Evolutionary conservation across 2,797 vertebrate species (phyloP).

Genomic region (Microctenopoma lineatum): DNA sequence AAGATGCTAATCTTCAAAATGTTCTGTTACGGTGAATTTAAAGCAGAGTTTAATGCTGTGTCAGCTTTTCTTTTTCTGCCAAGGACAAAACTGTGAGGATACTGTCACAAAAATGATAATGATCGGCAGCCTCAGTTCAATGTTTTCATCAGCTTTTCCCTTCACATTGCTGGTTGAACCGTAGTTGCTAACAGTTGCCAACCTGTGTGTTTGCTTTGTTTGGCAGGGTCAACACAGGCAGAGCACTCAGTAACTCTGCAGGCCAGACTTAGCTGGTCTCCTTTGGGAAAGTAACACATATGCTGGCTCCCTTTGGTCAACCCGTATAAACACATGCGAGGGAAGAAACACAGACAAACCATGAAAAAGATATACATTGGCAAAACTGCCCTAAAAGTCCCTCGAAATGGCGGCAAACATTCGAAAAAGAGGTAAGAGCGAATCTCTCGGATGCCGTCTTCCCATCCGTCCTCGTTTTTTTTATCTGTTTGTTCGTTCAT

Average conservation of each 20-base stretch:
- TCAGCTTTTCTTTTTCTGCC: conserved; percentile 18
- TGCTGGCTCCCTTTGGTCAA: conserved; percentile 63
- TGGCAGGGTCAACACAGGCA: conserved; percentile 79
- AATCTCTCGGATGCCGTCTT: conserved; percentile 38
- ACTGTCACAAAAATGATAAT: conserved; percentile 24
- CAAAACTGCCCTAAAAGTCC: conserved; percentile 86
- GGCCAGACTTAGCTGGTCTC: conserved; percentile 73
- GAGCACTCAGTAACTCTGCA: conserved; percentile 65
- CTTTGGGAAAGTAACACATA: conserved; percentile 64
- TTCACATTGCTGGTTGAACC: conserved; percentile 17
- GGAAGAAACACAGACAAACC: conserved; percentile 81
- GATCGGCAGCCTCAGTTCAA: conserved; percentile 3
- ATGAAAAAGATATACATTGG: conserved; percentile 90
- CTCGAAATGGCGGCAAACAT: conserved; percentile 85
- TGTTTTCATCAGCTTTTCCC: conserved; percentile 21
- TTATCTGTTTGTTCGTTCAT: conserved; percentile 70
- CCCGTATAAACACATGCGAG: conserved; percentile 79
- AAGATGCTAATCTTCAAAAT: conserved; percentile 27
- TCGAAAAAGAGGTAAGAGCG: conserved; percentile 86
- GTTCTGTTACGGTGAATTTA: conserved; percentile 15
- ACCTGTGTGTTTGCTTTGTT: conserved; percentile 79
- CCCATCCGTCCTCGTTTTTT: conserved; percentile 58
- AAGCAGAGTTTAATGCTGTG: conserved; percentile 17
- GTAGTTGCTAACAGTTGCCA: conserved; percentile 58
- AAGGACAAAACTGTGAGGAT: conserved; percentile 32